Conservation (phyloP, 2,113 vertebrate species). For the Bungarus multicinctus region DNA sequence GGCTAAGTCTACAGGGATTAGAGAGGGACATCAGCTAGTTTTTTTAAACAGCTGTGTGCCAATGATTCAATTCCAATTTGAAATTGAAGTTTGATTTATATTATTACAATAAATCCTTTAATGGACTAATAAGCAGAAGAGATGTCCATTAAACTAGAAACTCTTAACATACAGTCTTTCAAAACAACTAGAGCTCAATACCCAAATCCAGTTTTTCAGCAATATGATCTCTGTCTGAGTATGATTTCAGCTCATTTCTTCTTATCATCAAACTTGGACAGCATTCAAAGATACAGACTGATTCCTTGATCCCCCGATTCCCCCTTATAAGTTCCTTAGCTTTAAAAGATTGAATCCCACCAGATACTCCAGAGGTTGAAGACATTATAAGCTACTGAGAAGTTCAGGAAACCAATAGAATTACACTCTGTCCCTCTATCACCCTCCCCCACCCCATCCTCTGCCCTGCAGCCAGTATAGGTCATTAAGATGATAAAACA, state of each 20-base stretch:
- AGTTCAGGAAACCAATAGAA: background rate
- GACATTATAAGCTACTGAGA: background rate
- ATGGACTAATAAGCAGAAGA: background rate
- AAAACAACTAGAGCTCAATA: background rate
- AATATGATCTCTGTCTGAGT: background rate
- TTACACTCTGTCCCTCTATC: background rate
- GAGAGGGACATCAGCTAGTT: background rate
- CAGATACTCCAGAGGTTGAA: background rate
- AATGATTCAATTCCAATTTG: conserved; percentile 11
- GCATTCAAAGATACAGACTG: background rate
- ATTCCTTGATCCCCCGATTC: background rate
- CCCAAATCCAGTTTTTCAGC: background rate
- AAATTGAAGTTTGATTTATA: background rate
- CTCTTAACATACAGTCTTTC: background rate
- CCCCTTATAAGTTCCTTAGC: background rate
- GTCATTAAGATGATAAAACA: background rate
- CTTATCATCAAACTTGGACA: background rate
- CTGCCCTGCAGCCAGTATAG: background rate
- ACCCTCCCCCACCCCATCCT: background rate
- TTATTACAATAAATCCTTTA: background rate
- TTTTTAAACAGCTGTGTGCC: background rate
- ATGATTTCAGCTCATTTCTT: background rate
- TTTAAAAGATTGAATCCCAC: background rate
- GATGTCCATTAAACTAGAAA: background rate
- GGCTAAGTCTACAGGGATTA: background rate